Base-by-base conservation (phyloP, 2,888 invertebrate genomes). In the Brenthis daphne region DNA sequence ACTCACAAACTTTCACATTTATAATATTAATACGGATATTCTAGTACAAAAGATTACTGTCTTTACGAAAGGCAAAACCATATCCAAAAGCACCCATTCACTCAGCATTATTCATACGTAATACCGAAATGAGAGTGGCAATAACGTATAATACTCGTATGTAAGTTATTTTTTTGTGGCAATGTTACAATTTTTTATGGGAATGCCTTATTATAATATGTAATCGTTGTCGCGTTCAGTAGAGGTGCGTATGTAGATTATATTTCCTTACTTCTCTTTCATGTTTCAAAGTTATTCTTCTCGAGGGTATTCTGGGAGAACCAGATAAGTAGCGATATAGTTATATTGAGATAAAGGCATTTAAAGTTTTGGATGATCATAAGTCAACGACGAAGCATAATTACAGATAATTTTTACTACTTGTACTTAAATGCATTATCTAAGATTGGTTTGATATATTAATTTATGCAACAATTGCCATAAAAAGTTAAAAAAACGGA, bases 201-300 rank as follows among this genome's bases (percentile, higher is more conserved):
- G 48, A 54, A 54, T 66, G 43, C 24, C 66, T 58, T 66, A 58
- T 66, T 60, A 54, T 60, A 66, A 66, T 60, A 66, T 47, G 54
- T 29, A 60, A 29, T 51, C 50, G 33, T 37, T 33, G 51, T 53
- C 29, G 14, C 20, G 53, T 60, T 60, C 58, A 29, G 48, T 37
- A 24, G 6, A 54, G n/a, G 53, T 13, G 6, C 12, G 43, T 11
- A 24, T 51, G 51, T 57, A 29, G 6, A 13, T 51, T 54, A 48
- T 60, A 60, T 47, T 48, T 51, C 4, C 24, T 48, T 47, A 24
- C 51, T 43, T 12, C 53, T 24, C 20, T 43, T 43, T 43, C 37
- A 11, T 43, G 37, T 43, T 11, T 43, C 37, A 11, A 43, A 43
- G 37, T 43, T 43, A 11, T 43, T 43, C 1, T 43, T 43, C 37